These are phyloP conservation scores for Terebella lapidaria DNA, from an alignment of 2,888 invertebrate species.

Conservation along the genomic window DNA sequence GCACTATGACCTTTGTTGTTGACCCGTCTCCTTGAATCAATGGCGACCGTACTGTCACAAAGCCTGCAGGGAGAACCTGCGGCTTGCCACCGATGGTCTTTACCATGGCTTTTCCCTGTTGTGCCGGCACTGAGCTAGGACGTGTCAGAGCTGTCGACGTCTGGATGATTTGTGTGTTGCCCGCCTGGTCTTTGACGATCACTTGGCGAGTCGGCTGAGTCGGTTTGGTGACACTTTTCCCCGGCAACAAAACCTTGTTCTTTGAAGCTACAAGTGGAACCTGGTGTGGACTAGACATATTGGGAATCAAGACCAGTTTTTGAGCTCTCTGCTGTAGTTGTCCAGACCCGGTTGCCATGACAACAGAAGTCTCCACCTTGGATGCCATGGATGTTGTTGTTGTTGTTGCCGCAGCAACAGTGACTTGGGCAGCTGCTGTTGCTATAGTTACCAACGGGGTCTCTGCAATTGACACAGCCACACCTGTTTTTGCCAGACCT, in stretches of 20 bases:
- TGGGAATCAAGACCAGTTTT: not conserved
- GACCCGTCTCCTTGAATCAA: no score
- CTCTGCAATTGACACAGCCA: not conserved
- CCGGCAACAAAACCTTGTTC: not conserved
- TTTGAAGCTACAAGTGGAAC: not conserved
- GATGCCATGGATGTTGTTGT: not conserved
- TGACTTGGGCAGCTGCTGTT: not conserved
- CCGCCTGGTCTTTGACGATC: not conserved
- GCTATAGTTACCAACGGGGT: not conserved
- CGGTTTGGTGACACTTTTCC: not conserved
- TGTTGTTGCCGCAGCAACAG: no score
- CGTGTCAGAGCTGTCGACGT: no score
- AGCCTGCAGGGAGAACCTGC: no score
- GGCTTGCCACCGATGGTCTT: no score
- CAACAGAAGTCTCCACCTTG: not conserved
- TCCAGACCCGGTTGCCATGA: not conserved
- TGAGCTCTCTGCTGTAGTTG: not conserved
- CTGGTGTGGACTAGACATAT: not conserved
- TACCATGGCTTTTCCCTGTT: no score
- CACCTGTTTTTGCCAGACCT: not conserved
- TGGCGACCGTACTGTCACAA: no score
- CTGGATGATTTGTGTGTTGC: constrained; percentile 2
- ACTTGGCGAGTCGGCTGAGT: not conserved
- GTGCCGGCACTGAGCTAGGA: no score
- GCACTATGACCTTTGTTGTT: no score